phyloP scores from a whole-genome alignment of 2,888 invertebrate genomes.

The Macrostomum cliftonense region DNA sequence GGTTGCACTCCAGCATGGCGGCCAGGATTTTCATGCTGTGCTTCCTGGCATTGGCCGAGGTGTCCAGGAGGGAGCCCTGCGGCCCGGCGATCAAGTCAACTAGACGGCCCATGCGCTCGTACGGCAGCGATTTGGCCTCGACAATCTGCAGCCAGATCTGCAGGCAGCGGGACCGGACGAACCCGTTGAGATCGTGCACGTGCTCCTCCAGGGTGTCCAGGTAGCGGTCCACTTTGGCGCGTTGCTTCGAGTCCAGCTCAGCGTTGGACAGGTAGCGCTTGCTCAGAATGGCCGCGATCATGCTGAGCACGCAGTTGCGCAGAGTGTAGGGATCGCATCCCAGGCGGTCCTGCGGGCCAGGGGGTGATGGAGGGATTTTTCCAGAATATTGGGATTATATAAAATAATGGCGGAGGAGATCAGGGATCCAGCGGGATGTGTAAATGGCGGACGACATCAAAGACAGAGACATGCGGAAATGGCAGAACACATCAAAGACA shows the following conservation, averaged over 20 bases:
- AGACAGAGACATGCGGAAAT: not conserved
- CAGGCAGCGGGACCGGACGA: constrained; percentile 62
- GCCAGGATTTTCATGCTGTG: constrained; percentile 58
- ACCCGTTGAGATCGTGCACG: constrained; percentile 61
- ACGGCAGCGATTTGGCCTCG: constrained; percentile 45
- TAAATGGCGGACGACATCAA: constrained; percentile 2
- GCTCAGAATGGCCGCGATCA: constrained; percentile 59
- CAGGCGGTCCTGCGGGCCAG: constrained; percentile 3
- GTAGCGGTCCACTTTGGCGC: constrained; percentile 55
- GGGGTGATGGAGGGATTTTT: too few species aligned
- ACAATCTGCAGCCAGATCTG: constrained; percentile 64
- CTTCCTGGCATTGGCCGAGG: constrained; percentile 63
- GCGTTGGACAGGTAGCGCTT: constrained; percentile 41
- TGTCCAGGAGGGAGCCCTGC: constrained; percentile 48
- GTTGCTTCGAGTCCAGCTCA: constrained; percentile 51
- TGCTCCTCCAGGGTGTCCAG: constrained; percentile 52
- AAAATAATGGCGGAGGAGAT: too few species aligned
- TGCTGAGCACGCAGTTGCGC: constrained; percentile 61
- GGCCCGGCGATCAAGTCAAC: constrained; percentile 50
- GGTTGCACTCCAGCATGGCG: constrained; percentile 61
- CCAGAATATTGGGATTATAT: too few species aligned
- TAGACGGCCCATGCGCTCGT: constrained; percentile 50
- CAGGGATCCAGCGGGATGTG: constrained; percentile 1
- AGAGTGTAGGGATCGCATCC: constrained; percentile 39
- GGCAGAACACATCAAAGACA: too few species aligned